Evolutionary conservation across 1,140 invertebrate genomes (phyloP), one percentile per base, ranked within the genome.

Genomic region (Schmidtea mediterranea): DNA sequence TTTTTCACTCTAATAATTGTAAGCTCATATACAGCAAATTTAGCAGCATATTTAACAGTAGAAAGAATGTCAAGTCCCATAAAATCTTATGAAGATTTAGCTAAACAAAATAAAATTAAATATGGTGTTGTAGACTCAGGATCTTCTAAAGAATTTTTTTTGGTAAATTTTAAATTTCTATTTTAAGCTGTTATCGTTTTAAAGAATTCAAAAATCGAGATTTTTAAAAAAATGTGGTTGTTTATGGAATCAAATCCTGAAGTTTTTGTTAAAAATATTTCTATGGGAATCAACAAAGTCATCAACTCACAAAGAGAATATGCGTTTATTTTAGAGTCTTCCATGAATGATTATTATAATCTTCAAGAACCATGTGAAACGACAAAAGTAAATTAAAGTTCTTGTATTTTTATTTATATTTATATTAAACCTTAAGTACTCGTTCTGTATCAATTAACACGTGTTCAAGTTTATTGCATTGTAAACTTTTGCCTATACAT

Each of bases 171-270:
- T 32, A 32, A 32, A 32, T 32, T 32, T 6, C n/a, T n/a, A n/a
- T n/a, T n/a, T n/a, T n/a, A n/a, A n/a, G n/a, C n/a, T n/a, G n/a
- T n/a, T n/a, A n/a, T n/a, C n/a, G n/a, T n/a, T n/a, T n/a, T n/a
- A n/a, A 13, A 49, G 47, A 49, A 51, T 38, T 48, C 51, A 43
- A 49, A 40, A 32, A 47, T 26, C 26, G 26, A 51, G 23, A 43
- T 38, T 9, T 51, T 49, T 38, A 22, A 49, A 36, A 77, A 80
- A 61, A 87, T 89, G 83, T 87, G 81, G 80, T 78, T 84, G 57
- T 86, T 80, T 56, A 90, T 92, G 84, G 40, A 54, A 18, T 57
- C 57, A 46, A 78, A 77, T n/a, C 55, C 57, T 1, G 55, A 54
- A 21, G 59, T 62, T 0, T 57, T 62, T 43, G 54, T 61, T 0